Evolutionary conservation across 2,113 vertebrate genomes (phyloP).

Genomic region (Eretmochelys imbricata): DNA sequence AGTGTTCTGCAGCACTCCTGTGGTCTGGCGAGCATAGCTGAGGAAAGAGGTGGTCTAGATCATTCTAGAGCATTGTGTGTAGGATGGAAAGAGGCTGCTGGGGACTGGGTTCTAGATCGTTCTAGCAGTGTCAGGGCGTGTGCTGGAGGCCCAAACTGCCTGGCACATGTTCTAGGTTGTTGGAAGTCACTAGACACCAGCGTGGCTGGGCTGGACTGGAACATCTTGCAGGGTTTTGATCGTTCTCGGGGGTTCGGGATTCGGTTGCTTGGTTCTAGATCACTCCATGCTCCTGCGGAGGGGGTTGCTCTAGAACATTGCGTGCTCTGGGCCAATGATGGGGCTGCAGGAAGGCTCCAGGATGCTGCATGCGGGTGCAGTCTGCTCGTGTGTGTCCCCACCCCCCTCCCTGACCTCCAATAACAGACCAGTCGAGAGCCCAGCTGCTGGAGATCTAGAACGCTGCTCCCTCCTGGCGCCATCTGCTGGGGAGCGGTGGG

Average conservation of each 20-base stretch:
- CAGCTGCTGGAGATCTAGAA: too few relatives aligned
- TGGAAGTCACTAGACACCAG: neutral
- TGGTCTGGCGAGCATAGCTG: too few relatives aligned
- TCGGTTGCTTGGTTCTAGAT: neutral
- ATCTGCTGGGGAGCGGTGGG: too few relatives aligned
- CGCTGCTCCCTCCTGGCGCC: neutral
- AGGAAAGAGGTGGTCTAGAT: neutral
- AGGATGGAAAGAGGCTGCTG: too few relatives aligned
- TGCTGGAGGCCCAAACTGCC: neutral
- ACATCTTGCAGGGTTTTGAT: too few relatives aligned
- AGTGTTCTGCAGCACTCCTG: too few relatives aligned
- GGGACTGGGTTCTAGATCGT: neutral
- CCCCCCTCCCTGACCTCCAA: neutral
- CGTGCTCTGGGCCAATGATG: too few relatives aligned
- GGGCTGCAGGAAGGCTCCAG: neutral
- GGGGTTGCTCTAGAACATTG: neutral
- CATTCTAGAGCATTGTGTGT: neutral
- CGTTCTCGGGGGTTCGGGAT: too few relatives aligned
- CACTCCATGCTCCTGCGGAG: too few relatives aligned
- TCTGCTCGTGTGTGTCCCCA: too few relatives aligned
- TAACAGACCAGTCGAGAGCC: neutral
- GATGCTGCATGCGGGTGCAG: neutral
- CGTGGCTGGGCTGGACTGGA: too few relatives aligned
- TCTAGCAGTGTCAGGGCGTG: fast-evolving
- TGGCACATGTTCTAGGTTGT: neutral